Evolutionary conservation across 2,888 invertebrate species (phyloP), one percentile per base, ranked within the genome.

Genomic region (Cephus nigrinus): DNA sequence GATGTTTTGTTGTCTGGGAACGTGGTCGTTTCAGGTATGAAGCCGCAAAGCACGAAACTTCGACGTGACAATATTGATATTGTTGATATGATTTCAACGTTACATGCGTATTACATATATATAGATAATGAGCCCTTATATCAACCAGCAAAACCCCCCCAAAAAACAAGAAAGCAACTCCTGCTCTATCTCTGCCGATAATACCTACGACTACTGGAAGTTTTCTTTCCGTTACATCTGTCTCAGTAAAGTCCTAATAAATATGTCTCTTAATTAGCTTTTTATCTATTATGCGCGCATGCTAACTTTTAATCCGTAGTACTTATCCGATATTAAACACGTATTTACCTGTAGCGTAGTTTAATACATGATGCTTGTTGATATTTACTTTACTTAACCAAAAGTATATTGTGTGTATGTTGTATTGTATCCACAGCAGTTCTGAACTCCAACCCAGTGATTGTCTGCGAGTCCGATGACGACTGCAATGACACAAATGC

Each of bases 401-500:
- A 75, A 78, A 78, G 80, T 84, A 82, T 86, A 80, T 84, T 84
- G 82, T 88, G 82, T 88, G 85, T 88, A 86, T 86, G 80, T 90
- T 83, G 75, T 90, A 89, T 90, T 91, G 82, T 90, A 91, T 92
- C 90, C 92, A 90, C 92, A 92, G 92, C 91, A 86, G 90, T 89
- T 90, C 84, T 82, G 83, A 89, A 88, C 86, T 85, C 94, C 88
- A 95, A 80, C 78, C 76, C 86, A 84, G 84, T 87, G 77, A 84
- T 95, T 92, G 95, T 96, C 89, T 97, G 97, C 93, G 94, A 95
- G 92, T 95, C 95, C 91, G 96, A 97, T 92, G 95, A 94, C 90
- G 96, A 97, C 92, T 97, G 97, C 93, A 95, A 96, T 92, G 95
- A 95, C 90, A 95, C 94, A 85, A 96, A 96, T 93, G 95, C 96